These are phyloP conservation scores for Dryocosmus kuriphilus DNA, from an alignment of 2,888 invertebrate species.

Conservation along the genomic window DNA sequence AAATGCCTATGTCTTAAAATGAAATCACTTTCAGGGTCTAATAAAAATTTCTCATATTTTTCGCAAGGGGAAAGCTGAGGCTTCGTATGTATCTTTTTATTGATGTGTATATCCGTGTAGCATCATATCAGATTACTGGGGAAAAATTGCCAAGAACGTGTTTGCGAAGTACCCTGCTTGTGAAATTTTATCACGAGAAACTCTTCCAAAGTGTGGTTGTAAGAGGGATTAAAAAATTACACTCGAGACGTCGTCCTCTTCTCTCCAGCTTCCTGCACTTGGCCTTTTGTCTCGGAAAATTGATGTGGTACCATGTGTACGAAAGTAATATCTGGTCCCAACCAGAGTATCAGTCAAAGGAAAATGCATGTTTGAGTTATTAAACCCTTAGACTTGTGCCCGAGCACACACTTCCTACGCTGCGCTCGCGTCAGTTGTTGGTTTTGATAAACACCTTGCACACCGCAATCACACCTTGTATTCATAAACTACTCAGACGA, in stretches of 20 bases:
- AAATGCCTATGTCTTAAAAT: too few relatives aligned
- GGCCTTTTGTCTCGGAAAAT: slow-evolving; percentile 59
- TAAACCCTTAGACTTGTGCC: slow-evolving; percentile 48
- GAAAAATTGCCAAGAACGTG: too few relatives aligned
- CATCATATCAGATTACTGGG: too few relatives aligned
- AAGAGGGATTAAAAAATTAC: not conserved
- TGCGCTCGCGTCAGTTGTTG: not conserved
- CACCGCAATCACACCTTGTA: slow-evolving; percentile 55
- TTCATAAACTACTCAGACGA: slow-evolving; percentile 70
- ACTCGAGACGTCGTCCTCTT: not conserved
- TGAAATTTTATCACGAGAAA: not conserved
- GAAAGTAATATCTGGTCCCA: slow-evolving; percentile 62
- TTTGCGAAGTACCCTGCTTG: too few relatives aligned
- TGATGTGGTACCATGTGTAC: slow-evolving; percentile 61
- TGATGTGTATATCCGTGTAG: too few relatives aligned
- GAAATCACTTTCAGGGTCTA: too few relatives aligned
- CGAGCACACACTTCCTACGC: slow-evolving; percentile 11
- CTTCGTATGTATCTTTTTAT: too few relatives aligned
- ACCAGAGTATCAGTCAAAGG: slow-evolving; percentile 60
- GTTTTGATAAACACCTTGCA: slow-evolving; percentile 58
- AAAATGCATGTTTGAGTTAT: slow-evolving; percentile 63
- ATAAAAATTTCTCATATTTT: too few relatives aligned
- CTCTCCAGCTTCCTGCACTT: slow-evolving; percentile 13
- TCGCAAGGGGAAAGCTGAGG: too few relatives aligned
- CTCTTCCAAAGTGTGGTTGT: not conserved